Evolutionary conservation across 1,140 invertebrate genomes (phyloP).

Genomic region (Bilobella aurantiaca): DNA sequence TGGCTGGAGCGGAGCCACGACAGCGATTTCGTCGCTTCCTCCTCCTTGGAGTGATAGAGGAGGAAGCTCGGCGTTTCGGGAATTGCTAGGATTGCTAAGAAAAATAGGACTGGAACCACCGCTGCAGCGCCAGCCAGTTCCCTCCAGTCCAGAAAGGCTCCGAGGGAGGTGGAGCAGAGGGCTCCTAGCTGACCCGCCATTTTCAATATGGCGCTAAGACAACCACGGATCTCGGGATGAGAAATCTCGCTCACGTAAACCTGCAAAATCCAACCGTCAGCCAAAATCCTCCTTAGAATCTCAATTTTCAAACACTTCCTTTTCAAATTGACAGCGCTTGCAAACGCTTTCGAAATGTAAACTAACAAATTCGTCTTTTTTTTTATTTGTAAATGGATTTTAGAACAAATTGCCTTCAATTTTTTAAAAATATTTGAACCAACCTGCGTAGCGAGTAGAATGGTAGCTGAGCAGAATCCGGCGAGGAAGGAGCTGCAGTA

Average conservation of each 20-base stretch:
- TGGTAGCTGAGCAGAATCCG: constrained; percentile 65
- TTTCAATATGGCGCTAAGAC: constrained; percentile 71
- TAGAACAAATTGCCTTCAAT: too few species aligned
- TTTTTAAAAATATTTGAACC: too few species aligned
- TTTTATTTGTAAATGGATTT: neutral
- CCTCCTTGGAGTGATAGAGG: constrained; percentile 58
- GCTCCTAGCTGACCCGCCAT: constrained; percentile 66
- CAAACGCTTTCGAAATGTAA: too few species aligned
- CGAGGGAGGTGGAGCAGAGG: constrained; percentile 65
- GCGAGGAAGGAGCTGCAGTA: constrained; percentile 64
- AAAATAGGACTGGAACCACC: constrained; percentile 49
- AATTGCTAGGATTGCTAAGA: constrained; percentile 45
- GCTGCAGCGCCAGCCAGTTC: constrained; percentile 64
- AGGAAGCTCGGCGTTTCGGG: constrained; percentile 75
- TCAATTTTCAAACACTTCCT: too few species aligned
- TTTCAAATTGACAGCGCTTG: too few species aligned
- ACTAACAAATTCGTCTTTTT: neutral
- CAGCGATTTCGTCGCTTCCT: constrained; percentile 63
- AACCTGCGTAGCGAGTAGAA: constrained; percentile 67
- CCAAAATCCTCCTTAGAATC: neutral
- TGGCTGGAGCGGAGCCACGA: constrained; percentile 62
- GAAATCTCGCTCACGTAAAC: constrained; percentile 86
- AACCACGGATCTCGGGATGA: constrained; percentile 68
- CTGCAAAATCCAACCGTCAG: constrained; percentile 41
- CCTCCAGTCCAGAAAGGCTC: constrained; percentile 68